These are phyloP conservation scores for Cinara cedri DNA, from an alignment of 2,888 invertebrate genomes.

Conservation along the genomic window DNA sequence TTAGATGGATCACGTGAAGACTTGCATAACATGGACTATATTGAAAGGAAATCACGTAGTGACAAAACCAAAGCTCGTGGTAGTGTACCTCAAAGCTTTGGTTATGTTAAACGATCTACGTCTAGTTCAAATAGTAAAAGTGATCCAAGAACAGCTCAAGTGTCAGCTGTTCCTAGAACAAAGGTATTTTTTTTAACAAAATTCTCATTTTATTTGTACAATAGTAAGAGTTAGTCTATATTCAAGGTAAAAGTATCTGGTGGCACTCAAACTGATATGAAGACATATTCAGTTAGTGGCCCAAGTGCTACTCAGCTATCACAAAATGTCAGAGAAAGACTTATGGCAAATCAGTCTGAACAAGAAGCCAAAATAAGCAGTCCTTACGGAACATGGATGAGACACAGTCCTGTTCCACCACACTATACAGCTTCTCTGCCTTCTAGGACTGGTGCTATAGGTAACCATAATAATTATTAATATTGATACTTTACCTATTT, in stretches of 20 bases:
- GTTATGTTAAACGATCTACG: conserved; percentile 76
- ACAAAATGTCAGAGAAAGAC: conserved; percentile 82
- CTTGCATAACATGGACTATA: conserved; percentile 60
- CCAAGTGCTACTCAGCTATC: conserved; percentile 85
- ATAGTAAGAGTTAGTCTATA: conserved; percentile 13
- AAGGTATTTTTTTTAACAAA: conserved; percentile 65
- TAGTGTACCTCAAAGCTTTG: conserved; percentile 82
- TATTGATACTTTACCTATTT: too few relatives aligned
- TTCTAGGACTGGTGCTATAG: conserved; percentile 61
- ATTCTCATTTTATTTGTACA: background rate
- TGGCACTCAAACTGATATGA: conserved; percentile 85
- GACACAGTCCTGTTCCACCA: conserved; percentile 70
- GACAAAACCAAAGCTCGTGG: conserved; percentile 68
- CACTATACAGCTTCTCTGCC: conserved; percentile 64
- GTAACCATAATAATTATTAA: conserved; percentile 57
- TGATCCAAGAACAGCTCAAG: conserved; percentile 76
- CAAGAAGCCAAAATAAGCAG: conserved; percentile 59
- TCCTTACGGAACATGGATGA: conserved; percentile 69
- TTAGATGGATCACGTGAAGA: conserved; percentile 61
- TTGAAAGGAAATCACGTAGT: conserved; percentile 61
- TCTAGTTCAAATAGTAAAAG: conserved; percentile 64
- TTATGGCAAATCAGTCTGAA: conserved; percentile 85
- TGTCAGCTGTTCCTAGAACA: conserved; percentile 82
- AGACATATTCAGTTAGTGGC: conserved; percentile 74
- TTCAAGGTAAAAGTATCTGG: conserved; percentile 79